Base-by-base conservation (phyloP, 2,113 vertebrate species). In the Orientallactaga bullata region DNA sequence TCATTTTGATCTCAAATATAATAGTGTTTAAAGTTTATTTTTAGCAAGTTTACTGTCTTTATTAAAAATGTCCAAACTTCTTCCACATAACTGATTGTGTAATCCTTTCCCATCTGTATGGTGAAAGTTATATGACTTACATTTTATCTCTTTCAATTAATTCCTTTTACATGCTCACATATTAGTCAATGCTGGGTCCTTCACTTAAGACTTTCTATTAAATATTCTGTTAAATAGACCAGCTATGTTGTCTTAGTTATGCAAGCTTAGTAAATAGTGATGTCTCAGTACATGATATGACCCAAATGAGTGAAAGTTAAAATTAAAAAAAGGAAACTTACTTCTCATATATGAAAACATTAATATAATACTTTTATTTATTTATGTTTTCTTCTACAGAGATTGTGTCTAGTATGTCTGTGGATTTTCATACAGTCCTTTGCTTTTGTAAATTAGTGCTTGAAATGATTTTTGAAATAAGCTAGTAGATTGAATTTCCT, bases 291-390 rank as follows among this genome's bases (percentile, higher is more conserved):
- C 6, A n/a, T 20, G 15, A 10, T 80, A 88, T 68, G 88, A 77
- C 13, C 60, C 69, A 24, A 88, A 39, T 69, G 13, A 85, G 63
- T 80, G n/a, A 80, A 80, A 90, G 47, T 42, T n/a, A 42, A 93
- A 88, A 11, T 8, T 77, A 16, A 32, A 0, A n/a, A n/a, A n/a
- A n/a, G n/a, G n/a, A n/a, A 30, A 65, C 10, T 76, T 30, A 72
- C 15, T 88, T 51, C 18, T 58, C 61, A 66, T 9, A 72, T 76
- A 58, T 72, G 26, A 21, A 68, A 47, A 17, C 23, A 21, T 63
- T 77, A 6, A 47, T 32, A 23, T 30, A 2, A 76, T 39, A 21
- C 4, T 80, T 24, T 73, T 51, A 66, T n/a, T 88, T 5, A 13
- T 66, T 47, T 37, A 78, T 76, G 81, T 39, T 80, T 74, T 79